phyloP scores from a whole-genome alignment of 1,140 invertebrate species.

The Drosophila ohnishii region DNA sequence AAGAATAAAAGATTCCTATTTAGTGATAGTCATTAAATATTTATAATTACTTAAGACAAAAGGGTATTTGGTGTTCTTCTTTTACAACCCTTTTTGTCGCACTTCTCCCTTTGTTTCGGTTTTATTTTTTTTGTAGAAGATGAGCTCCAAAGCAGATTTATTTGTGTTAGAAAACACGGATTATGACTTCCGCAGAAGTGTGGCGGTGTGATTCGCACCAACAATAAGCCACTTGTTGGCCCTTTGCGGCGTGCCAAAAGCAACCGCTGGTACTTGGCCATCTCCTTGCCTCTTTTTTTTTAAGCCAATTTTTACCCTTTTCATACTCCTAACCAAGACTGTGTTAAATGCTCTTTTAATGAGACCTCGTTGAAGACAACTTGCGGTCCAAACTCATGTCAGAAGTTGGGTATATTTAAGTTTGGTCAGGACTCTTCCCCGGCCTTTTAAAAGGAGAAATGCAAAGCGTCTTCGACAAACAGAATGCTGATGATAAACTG shows the following conservation, averaged over 20 bases:
- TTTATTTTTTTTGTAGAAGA: slow-evolving; percentile 9
- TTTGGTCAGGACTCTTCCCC: slow-evolving; percentile 1
- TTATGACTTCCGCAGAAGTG: slow-evolving; percentile 55
- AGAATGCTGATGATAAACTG: slow-evolving; percentile 52
- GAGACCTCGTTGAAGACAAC: slow-evolving; percentile 49
- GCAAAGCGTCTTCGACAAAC: slow-evolving; percentile 37
- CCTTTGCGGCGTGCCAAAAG: slow-evolving; percentile 51
- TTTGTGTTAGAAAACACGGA: slow-evolving; percentile 53
- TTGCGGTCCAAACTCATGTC: slow-evolving; percentile 21
- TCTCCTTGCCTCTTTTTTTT: neutral
- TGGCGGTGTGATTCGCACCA: slow-evolving; percentile 10
- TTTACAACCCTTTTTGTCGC: neutral
- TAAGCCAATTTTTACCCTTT: neutral
- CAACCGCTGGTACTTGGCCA: slow-evolving; percentile 15
- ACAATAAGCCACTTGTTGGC: slow-evolving; percentile 59
- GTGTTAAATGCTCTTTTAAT: slow-evolving; percentile 60
- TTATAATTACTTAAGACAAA: neutral
- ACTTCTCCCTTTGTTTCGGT: neutral
- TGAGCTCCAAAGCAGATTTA: slow-evolving; percentile 64
- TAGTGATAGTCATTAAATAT: neutral
- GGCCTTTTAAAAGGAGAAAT: slow-evolving; percentile 36
- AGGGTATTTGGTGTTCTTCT: neutral
- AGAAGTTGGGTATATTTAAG: slow-evolving; percentile 10
- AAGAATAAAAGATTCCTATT: too few species aligned
- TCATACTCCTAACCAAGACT: neutral